A percentile compares a stretch with the other conserved stretches of the same genome.
Evolutionary conservation across 2,797 vertebrate genomes (phyloP).

Genomic region (Bradypodion ventrale): DNA sequence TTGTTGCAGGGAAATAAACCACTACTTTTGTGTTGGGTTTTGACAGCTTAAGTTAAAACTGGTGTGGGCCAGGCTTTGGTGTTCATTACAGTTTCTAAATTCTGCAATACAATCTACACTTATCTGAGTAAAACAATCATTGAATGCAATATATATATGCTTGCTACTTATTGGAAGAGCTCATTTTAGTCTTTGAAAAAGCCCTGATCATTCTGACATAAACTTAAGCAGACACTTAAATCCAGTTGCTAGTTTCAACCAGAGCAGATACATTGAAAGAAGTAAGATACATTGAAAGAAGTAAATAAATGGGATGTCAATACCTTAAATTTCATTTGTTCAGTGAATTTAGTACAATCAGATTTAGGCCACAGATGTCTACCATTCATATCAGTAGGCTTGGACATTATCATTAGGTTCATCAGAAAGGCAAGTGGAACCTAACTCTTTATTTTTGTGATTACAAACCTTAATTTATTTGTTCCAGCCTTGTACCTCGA

Average conservation of each 20-base stretch:
- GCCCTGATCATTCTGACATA: neutral
- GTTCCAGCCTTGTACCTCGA: conserved; percentile 88
- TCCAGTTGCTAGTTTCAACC: too few relatives aligned
- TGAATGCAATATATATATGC: too few relatives aligned
- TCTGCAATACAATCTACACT: neutral
- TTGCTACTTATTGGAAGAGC: too few relatives aligned
- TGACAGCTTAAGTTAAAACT: neutral
- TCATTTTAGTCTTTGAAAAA: neutral
- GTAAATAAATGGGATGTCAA: too few relatives aligned
- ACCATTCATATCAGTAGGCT: neutral
- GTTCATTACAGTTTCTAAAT: neutral
- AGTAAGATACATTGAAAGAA: too few relatives aligned
- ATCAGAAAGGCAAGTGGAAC: neutral
- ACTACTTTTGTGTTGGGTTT: neutral
- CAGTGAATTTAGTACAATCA: too few relatives aligned
- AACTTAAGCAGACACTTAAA: too few relatives aligned
- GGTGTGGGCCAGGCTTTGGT: neutral
- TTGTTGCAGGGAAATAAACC: conserved; percentile 71
- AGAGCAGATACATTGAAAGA: too few relatives aligned
- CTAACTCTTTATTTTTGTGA: conserved; percentile 46
- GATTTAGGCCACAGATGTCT: neutral
- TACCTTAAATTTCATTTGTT: too few relatives aligned
- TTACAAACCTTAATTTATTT: conserved; percentile 91
- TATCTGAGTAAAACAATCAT: neutral
- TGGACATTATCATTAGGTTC: neutral